Conservation (phyloP, 2,888 invertebrate genomes). For the Crossocerus cetratus region DNA sequence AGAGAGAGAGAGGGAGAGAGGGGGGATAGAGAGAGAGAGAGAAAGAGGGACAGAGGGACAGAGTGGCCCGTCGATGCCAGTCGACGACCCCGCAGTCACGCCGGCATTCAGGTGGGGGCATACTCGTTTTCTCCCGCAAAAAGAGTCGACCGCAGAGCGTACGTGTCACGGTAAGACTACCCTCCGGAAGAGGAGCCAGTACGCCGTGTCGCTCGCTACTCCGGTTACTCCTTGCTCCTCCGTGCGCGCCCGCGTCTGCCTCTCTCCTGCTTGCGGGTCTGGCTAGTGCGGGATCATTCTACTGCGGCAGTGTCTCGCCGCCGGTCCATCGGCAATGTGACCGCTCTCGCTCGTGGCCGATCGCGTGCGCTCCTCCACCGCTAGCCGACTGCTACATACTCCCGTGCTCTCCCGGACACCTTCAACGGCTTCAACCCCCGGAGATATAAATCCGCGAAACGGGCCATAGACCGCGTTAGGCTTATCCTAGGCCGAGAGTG, state of each 20-base stretch:
- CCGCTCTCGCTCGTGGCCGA: conserved; percentile 1
- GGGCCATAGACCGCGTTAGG: neutral
- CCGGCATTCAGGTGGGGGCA: conserved; percentile 39
- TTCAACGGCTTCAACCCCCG: too few relatives aligned
- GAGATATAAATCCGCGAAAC: neutral
- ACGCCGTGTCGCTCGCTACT: conserved; percentile 21
- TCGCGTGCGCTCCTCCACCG: conserved; percentile 3
- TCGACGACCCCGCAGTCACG: conserved; percentile 52
- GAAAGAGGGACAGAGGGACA: neutral
- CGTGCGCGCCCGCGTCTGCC: neutral
- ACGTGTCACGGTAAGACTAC: conserved; percentile 32
- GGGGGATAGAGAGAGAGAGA: conserved; percentile 14
- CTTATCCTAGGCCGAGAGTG: neutral
- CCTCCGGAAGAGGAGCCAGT: conserved; percentile 8
- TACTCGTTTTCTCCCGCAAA: conserved; percentile 37
- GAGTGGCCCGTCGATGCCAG: conserved; percentile 51
- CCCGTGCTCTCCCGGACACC: too few relatives aligned
- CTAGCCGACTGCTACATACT: too few relatives aligned
- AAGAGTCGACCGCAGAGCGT: conserved; percentile 36
- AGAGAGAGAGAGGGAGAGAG: neutral
- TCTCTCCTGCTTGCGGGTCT: neutral
- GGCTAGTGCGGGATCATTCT: conserved; percentile 1
- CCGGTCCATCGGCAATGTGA: neutral
- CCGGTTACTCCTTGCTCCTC: neutral
- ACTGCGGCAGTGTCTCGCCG: neutral